Conservation (phyloP, 2,888 invertebrate species). For the Zhuqinia jingwanae region DNA sequence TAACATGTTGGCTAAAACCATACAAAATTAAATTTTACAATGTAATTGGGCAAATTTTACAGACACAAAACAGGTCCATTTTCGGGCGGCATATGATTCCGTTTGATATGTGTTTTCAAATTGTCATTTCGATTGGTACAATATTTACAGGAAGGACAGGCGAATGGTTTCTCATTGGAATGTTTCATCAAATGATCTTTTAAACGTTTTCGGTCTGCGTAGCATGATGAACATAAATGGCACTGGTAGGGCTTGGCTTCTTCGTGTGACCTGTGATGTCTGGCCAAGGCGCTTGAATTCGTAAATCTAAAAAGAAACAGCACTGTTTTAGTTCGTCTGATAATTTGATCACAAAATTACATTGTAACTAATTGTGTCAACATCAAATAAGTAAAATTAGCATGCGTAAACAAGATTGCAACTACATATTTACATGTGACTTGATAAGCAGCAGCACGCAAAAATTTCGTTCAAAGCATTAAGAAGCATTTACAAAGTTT, state of each 20-base stretch:
- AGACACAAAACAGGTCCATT: conserved; percentile 17
- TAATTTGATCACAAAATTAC: not conserved
- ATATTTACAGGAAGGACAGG: conserved; percentile 78
- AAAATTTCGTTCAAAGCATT: too few species aligned
- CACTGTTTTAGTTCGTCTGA: not conserved
- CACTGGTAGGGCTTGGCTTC: conserved; percentile 79
- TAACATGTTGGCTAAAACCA: too few species aligned
- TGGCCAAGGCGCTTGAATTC: conserved; percentile 79
- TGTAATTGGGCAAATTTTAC: not conserved
- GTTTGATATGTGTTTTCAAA: conserved; percentile 75
- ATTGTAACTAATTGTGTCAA: not conserved
- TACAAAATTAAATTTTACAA: not conserved
- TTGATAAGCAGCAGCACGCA: too few species aligned
- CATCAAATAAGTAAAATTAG: too few species aligned
- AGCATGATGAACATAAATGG: conserved; percentile 77
- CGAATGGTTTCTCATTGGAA: conserved; percentile 79
- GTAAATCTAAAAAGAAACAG: conserved; percentile 71
- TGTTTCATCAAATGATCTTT: conserved; percentile 79
- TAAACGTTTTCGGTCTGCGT: conserved; percentile 80
- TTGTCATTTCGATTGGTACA: conserved; percentile 77
- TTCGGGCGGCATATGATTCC: conserved; percentile 74
- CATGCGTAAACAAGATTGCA: too few species aligned
- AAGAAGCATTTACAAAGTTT: too few species aligned
- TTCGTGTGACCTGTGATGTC: conserved; percentile 79
- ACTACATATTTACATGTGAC: too few species aligned